Evolutionary conservation across 1,140 invertebrate species (phyloP).

Genomic region (Drosophila aff.): DNA sequence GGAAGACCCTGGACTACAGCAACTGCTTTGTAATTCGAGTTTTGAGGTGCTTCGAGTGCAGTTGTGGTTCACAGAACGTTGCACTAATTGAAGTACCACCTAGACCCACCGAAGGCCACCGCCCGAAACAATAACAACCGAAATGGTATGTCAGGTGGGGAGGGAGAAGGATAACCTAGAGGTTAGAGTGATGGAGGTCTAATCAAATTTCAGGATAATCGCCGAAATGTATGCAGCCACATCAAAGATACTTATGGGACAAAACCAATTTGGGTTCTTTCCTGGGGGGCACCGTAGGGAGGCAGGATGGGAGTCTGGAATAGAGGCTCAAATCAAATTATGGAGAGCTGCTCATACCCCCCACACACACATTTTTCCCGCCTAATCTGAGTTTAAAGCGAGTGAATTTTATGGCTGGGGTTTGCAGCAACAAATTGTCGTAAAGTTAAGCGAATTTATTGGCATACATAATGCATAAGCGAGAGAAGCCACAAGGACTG

Average conservation of each 20-base stretch:
- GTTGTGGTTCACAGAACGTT: slow-evolving; percentile 54
- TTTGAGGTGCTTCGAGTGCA: slow-evolving; percentile 44
- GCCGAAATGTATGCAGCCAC: slow-evolving; percentile 55
- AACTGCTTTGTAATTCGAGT: slow-evolving; percentile 41
- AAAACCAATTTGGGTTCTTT: slow-evolving; percentile 57
- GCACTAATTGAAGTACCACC: slow-evolving; percentile 71
- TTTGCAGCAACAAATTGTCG: slow-evolving; percentile 82
- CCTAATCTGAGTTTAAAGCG: slow-evolving; percentile 47
- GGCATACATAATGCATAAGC: slow-evolving; percentile 79
- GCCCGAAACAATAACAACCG: slow-evolving; percentile 35
- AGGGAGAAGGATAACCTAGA: not conserved
- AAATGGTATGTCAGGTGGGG: not conserved
- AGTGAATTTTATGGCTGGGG: slow-evolving; percentile 70
- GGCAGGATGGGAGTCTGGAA: not conserved
- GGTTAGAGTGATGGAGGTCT: slow-evolving; percentile 11
- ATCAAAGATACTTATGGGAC: slow-evolving; percentile 49
- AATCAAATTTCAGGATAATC: slow-evolving; percentile 72
- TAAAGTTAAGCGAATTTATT: slow-evolving; percentile 84
- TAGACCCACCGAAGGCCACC: not conserved
- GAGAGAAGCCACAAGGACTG: slow-evolving; percentile 17
- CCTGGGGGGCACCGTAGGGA: not conserved
- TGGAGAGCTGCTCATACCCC: not conserved
- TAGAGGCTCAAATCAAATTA: slow-evolving; percentile 61
- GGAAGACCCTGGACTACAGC: slow-evolving; percentile 9
- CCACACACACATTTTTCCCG: not conserved